Base-by-base conservation (phyloP, 1,140 invertebrate species). In the Ridgeia piscesae region DNA sequence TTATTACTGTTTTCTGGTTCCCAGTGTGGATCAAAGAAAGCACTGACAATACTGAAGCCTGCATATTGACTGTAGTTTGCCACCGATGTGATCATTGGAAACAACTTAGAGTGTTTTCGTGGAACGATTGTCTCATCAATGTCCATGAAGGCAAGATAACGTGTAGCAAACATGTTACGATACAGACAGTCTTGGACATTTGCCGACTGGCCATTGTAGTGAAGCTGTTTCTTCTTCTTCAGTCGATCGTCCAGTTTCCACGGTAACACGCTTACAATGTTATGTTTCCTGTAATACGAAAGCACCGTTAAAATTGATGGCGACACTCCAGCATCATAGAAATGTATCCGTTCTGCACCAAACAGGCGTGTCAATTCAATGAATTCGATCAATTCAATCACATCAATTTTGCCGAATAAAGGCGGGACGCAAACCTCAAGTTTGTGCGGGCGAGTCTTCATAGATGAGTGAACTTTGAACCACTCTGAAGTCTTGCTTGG, bases 121-220 rank as follows among this genome's bases (percentile, higher is more conserved):
- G 98, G 98, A 93, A 99, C 97, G 93, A 99, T 98, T 94, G 98
- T 98, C 95, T 99, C 98, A 94, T 99, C 98, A 91, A 99, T 96
- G 96, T 99, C 98, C 33, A 99, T 97, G 42, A 99, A 97, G 0
- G 98, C 97, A 27, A 98, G 96, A 95, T 98, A 98, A 77, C 97
- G 97, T 93, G 97, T 98, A 34, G 95, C 96, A 93, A 98, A 97
- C 97, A 99, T 98, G 34, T 97, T 98, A 93, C 98, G 96, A 96
- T 99, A 99, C 77, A 99, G 97, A 95, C 98, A 99, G 96, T 99
- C 98, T 95, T 99, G 99, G 58, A 99, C 97, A 0, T 98, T 98
- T 0, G 98, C 98, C 95, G 99, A 98, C 89, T 98, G 96, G 2
- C 98, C 98, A 95, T 99, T 98, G 0, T 98, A 99, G 93, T 98